A percentile compares a stretch with the other conserved stretches of the same genome.
phyloP scores from a whole-genome alignment of 2,888 invertebrate species.

The Cephus pulcher region DNA sequence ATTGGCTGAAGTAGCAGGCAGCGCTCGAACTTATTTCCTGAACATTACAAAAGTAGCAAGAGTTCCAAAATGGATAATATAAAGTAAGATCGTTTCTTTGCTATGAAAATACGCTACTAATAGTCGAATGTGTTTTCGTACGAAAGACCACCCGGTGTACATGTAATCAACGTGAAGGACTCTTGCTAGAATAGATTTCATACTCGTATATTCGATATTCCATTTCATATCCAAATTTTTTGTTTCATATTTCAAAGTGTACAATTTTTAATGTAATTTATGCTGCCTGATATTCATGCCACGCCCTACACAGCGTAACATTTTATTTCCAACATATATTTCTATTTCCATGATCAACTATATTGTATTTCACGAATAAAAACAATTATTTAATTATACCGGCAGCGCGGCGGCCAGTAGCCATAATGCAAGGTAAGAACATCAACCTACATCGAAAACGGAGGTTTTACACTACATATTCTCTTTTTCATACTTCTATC shows the following conservation, averaged over 20 bases:
- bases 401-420: slow-evolving; percentile 67
- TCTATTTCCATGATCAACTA: slow-evolving; percentile 43
- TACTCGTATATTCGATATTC: background rate
- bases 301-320: slow-evolving; percentile 20
- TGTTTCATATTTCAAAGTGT: background rate
- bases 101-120: background rate
- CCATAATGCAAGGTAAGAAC: slow-evolving; percentile 67
- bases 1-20: slow-evolving; percentile 20
- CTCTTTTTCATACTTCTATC: slow-evolving; percentile 55
- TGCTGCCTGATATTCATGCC: slow-evolving; percentile 17
- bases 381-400: slow-evolving; percentile 67
- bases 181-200: background rate
- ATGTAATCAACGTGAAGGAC: background rate
- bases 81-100: background rate
- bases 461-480: slow-evolving; percentile 57
- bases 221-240: background rate
- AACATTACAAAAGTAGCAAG: background rate
- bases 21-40: background rate
- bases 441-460: slow-evolving; percentile 61
- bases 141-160: background rate
- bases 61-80: background rate
- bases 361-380: slow-evolving; percentile 62
- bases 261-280: background rate
- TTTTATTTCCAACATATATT: slow-evolving; percentile 35
- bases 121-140: background rate